A percentile compares a stretch with the other conserved stretches of the same genome.
phyloP scores from a whole-genome alignment of 2,888 invertebrate species.

The Cephus rjabovi region DNA sequence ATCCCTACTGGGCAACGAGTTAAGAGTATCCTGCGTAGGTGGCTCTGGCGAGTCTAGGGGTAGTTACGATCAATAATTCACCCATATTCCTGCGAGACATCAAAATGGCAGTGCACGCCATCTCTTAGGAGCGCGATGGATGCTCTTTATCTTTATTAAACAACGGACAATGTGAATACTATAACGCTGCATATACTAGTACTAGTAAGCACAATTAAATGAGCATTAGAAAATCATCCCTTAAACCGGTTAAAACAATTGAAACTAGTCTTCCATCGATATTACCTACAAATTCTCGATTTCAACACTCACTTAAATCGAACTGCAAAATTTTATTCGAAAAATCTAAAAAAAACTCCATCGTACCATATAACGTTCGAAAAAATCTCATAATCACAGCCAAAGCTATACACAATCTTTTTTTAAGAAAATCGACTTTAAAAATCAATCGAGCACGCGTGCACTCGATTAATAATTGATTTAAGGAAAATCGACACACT shows the following conservation, averaged over 20 bases:
- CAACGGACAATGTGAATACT: not conserved
- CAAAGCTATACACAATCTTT: not conserved
- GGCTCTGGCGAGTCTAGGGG: constrained; percentile 48
- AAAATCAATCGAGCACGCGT: too few relatives aligned
- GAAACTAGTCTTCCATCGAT: not conserved
- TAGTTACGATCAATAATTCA: constrained; percentile 54
- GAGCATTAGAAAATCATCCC: not conserved
- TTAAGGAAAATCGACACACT: too few relatives aligned
- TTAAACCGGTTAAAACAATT: not conserved
- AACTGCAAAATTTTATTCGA: not conserved
- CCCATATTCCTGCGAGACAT: constrained; percentile 24
- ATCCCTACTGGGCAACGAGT: constrained; percentile 30
- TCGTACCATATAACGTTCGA: not conserved
- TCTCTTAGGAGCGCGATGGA: constrained; percentile 44
- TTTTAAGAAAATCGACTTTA: too few relatives aligned
- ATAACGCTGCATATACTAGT: not conserved
- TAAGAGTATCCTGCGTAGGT: constrained; percentile 42
- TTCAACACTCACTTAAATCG: not conserved
- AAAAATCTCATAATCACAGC: not conserved
- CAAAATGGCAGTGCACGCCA: constrained; percentile 61
- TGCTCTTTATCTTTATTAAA: not conserved
- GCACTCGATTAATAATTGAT: too few relatives aligned
- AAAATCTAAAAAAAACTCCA: not conserved
- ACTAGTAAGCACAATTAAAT: not conserved
- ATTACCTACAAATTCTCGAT: not conserved